Conservation (phyloP, 2,113 vertebrate species). For the Azemiops feae region DNA sequence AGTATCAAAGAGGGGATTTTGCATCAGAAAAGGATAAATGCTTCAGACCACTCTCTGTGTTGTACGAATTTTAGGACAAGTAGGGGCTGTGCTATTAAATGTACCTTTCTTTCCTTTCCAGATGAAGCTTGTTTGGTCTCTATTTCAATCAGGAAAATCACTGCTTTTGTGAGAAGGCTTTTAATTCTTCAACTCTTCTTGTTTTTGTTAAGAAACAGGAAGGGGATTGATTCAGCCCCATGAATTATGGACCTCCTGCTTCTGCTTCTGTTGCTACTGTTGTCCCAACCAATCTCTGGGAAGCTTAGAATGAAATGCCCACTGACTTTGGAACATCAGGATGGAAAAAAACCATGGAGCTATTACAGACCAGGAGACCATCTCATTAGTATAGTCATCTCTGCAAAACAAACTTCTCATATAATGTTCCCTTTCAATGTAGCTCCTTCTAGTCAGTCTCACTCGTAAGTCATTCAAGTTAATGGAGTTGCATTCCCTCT, state of each 20-base stretch:
- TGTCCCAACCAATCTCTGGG: background rate
- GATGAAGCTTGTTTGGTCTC: too few relatives aligned
- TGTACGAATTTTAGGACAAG: too few relatives aligned
- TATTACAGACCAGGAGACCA: background rate
- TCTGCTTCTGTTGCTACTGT: background rate
- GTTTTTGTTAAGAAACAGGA: background rate
- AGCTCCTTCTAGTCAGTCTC: background rate
- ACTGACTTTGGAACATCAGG: background rate
- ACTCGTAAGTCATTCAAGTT: background rate
- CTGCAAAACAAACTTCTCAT: background rate
- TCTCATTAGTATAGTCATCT: background rate
- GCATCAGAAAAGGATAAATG: too few relatives aligned
- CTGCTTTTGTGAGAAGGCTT: too few relatives aligned
- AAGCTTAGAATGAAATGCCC: background rate
- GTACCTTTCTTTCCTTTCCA: too few relatives aligned
- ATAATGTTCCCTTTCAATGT: background rate
- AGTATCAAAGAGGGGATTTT: too few relatives aligned
- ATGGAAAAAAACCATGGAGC: background rate
- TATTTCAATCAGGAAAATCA: too few relatives aligned
- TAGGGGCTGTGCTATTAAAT: too few relatives aligned
- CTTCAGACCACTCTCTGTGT: too few relatives aligned
- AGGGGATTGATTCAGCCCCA: background rate
- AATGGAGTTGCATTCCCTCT: background rate
- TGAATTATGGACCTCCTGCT: background rate
- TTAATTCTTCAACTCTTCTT: too few relatives aligned